phyloP scores from a whole-genome alignment of 2,113 vertebrate species.

The Halcyon malimbica region DNA sequence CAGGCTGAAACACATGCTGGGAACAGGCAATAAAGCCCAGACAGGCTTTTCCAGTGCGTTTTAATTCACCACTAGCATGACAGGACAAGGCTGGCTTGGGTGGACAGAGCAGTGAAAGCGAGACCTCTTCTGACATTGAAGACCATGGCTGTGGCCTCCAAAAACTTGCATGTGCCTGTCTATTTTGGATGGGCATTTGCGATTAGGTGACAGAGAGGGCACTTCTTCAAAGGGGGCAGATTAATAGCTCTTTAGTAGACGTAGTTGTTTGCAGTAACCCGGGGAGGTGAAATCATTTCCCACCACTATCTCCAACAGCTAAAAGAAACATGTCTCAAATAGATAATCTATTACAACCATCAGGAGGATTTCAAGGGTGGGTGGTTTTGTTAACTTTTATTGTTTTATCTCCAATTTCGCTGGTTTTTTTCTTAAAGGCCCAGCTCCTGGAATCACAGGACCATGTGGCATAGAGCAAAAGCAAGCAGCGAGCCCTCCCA shows the following conservation, averaged over 20 bases:
- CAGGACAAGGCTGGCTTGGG: neutral
- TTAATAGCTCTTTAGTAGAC: slow-evolving; percentile 42
- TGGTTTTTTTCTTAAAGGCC: slow-evolving; percentile 47
- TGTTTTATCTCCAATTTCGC: neutral
- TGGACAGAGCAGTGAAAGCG: neutral
- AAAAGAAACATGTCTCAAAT: slow-evolving; percentile 57
- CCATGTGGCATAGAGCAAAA: neutral
- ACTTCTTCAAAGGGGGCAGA: slow-evolving; percentile 20
- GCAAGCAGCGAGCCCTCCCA: neutral
- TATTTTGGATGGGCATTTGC: neutral
- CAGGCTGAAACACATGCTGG: neutral
- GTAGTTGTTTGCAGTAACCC: slow-evolving; percentile 29
- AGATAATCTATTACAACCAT: slow-evolving; percentile 62
- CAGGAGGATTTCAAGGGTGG: slow-evolving; percentile 48
- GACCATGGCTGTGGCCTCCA: neutral
- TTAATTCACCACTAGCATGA: fast-evolving
- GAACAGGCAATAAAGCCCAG: neutral
- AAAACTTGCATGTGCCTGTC: neutral
- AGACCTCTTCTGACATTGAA: neutral
- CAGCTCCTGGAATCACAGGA: neutral
- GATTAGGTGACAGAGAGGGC: neutral
- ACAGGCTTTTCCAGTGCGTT: neutral
- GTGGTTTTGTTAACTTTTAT: slow-evolving; percentile 36
- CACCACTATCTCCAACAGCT: slow-evolving; percentile 45
- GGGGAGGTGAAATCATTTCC: slow-evolving; percentile 49